Percentiles rank a stretch among this genome's conserved stretches.
Evolutionary conservation across 2,113 vertebrate genomes (phyloP).

Genomic region (Cochlearius cochlearius): DNA sequence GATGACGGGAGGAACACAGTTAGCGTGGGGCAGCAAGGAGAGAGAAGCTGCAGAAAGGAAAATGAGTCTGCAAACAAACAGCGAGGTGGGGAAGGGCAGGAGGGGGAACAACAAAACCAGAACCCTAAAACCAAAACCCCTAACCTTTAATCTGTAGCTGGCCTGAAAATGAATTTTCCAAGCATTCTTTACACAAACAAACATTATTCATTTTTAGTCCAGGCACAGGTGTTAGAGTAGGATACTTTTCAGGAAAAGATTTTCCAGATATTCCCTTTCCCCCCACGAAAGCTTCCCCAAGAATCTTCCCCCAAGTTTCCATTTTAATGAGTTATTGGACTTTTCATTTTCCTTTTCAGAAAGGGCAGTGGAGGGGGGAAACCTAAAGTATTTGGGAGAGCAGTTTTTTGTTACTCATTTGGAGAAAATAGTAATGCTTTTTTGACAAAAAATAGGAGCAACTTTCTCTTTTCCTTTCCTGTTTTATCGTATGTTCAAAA

Average conservation of each 20-base stretch:
- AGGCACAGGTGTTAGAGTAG: background rate
- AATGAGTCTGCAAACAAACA: background rate
- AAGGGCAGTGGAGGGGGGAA: background rate
- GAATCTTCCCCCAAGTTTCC: background rate
- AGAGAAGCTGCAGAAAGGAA: background rate
- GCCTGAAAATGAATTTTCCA: background rate
- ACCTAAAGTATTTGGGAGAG: background rate
- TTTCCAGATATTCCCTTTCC: background rate
- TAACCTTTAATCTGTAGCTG: background rate
- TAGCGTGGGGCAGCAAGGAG: background rate
- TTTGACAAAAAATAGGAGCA: accelerated
- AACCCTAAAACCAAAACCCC: background rate
- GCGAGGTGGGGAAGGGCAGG: background rate
- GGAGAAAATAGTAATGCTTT: background rate
- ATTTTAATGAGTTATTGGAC: background rate
- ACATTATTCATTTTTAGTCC: background rate
- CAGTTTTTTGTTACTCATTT: background rate
- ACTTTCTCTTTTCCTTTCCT: background rate
- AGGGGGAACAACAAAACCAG: background rate
- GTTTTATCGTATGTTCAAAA: background rate
- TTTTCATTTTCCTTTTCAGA: background rate
- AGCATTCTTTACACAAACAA: background rate
- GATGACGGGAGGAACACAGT: background rate
- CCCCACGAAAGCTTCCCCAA: background rate
- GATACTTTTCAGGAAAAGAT: background rate